Evolutionary conservation across 2,888 invertebrate species (phyloP).

Genomic region (Calliphora vomitoria): DNA sequence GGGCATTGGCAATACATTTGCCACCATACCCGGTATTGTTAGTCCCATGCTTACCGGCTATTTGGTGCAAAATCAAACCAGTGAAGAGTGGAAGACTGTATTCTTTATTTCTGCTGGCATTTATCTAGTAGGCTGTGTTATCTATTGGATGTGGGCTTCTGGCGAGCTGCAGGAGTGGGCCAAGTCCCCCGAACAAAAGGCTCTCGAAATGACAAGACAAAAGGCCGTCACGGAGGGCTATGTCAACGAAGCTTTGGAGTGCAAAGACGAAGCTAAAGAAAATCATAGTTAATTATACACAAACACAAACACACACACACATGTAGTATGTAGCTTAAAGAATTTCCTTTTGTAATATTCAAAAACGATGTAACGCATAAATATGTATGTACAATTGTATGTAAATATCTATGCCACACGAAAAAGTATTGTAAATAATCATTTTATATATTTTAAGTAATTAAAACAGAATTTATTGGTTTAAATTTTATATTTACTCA

Average conservation of each 20-base stretch:
- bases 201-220: slow-evolving; percentile 81
- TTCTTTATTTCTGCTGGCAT: slow-evolving; percentile 94
- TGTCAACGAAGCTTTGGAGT: slow-evolving; percentile 82
- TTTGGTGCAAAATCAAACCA: slow-evolving; percentile 90
- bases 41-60: slow-evolving; percentile 93
- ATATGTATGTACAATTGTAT: too few relatives aligned
- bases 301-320: neutral
- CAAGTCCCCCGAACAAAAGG: slow-evolving; percentile 81
- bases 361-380: slow-evolving; percentile 7
- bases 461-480: slow-evolving; percentile 19
- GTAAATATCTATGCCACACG: too few relatives aligned
- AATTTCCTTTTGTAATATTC: slow-evolving; percentile 5
- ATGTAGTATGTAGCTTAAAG: slow-evolving; percentile 11
- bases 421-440: slow-evolving; percentile 49
- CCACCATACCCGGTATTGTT: slow-evolving; percentile 96
- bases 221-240: slow-evolving; percentile 78
- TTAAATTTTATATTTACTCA: neutral
- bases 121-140: slow-evolving; percentile 92
- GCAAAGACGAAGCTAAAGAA: slow-evolving; percentile 80
- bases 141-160: slow-evolving; percentile 93
- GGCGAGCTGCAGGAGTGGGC: slow-evolving; percentile 95
- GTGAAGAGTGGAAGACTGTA: slow-evolving; percentile 93
- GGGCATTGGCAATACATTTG: slow-evolving; percentile 96
- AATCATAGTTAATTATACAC: slow-evolving; percentile 35
- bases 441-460: slow-evolving; percentile 28